Evolutionary conservation across 2,113 vertebrate species (phyloP), one percentile per base, ranked within the genome.

Genomic region (Apeltes quadracus): DNA sequence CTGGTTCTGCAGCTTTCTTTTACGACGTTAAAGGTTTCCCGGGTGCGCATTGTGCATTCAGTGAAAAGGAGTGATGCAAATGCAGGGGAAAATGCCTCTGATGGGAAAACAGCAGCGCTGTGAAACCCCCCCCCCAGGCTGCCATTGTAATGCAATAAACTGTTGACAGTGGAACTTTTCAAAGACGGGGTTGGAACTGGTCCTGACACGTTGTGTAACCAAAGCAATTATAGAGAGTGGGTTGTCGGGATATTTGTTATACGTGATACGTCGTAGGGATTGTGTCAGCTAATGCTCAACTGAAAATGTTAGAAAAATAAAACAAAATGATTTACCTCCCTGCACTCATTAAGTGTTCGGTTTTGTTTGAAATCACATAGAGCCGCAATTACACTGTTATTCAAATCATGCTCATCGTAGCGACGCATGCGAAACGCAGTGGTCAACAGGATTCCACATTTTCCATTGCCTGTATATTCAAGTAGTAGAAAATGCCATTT

Each of bases 41-140:
- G 4, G 18, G 16, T 43, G 51, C 46, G 15, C n/a, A 1, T 11
- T 25, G 18, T 18, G 39, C 18, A 20, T 8, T n/a, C 32, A 4
- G n/a, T 58, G n/a, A 55, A 50, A 34, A 53, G 23, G 32, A 36
- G 15, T 18, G 51, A 75, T 44, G 25, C 25, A 44, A 65, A 59
- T 22, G 61, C 13, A 34, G 39, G 9, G 46, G 20, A 10, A 11
- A 16, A 50, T 50, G 46, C 46, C 46, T 9, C 23, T 29, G 55
- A 57, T 5, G 12, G 34, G 64, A 74, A 67, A 79, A 71, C 73
- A 77, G 44, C 69, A 74, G 61, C 62, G 46, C 39, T 43, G 32
- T 70, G 56, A 76, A 70, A 38, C 82, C 73, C 56, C 56, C 44
- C 82, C 73, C 56, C 56, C 68, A 79, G 46, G 51, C 23, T n/a